Evolutionary conservation across 2,113 vertebrate species (phyloP), one percentile per base, ranked within the genome.

Genomic region (Physeter macrocephalus): DNA sequence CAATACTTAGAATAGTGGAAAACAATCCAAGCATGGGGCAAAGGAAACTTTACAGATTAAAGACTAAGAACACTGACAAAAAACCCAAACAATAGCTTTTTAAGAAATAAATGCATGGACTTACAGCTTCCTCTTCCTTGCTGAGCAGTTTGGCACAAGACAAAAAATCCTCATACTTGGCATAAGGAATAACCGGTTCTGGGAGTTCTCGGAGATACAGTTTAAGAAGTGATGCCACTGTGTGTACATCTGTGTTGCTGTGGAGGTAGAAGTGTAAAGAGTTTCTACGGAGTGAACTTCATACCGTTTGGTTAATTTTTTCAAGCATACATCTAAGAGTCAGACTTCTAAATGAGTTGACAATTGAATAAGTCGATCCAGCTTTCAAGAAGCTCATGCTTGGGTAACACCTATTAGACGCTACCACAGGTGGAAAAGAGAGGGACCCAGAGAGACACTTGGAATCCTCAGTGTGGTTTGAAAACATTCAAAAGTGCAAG

Each of bases 241-340:
- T 99, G 95, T 99, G 99, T 49, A 99, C 99, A 15, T 99, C 99
- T 3, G 99, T 99, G 97, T 98, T 99, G 98, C 99, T 99, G 98
- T 59, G 39, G 89, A 95, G 94, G 98, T 3, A 97, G 72, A 98
- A 97, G 1, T 89, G 29, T 84, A 90, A 41, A 97, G 93, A 85
- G 34, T 88, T 0, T 54, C 17, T 86, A 54, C 88, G 36, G 8
- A 92, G 57, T 52, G 29, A 64, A 69, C 29, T 17, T 82, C 5
- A 41, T 8, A 21, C 1, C 0, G 21, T 84, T 66, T 17, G 2
- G n/a, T 54, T 64, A 59, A 27, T 25, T 17, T 85, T 78, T 77
- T 49, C 17, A 59, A 43, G 69, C 21, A 64, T 9, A 54, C 12
- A 8, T 10, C 6, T 20, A 61, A 75, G 34, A 72, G 21, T 69